phyloP scores from a whole-genome alignment of 2,797 vertebrate species.

The Somateria mollissima region DNA sequence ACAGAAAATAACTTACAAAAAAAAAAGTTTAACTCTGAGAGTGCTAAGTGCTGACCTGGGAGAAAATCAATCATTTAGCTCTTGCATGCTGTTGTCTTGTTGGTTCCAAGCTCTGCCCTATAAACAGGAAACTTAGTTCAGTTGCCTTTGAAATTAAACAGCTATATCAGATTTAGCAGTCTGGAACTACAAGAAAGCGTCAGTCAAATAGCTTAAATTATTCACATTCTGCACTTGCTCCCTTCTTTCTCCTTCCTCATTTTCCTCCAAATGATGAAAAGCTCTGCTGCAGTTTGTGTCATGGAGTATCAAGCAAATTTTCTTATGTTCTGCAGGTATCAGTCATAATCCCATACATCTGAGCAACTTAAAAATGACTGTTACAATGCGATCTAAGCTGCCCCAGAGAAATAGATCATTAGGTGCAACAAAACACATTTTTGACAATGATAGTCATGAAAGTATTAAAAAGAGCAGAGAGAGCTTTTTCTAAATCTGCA shows the following conservation, averaged over 20 bases:
- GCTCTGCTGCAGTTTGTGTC: background rate
- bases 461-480: background rate
- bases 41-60: slow-evolving; percentile 10
- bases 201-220: slow-evolving; percentile 53
- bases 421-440: background rate
- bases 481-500: background rate
- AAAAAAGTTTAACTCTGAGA: background rate
- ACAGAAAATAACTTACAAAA: background rate
- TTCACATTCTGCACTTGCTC: slow-evolving; percentile 41
- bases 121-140: slow-evolving; percentile 2
- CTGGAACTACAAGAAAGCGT: slow-evolving; percentile 42
- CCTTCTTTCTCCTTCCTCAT: background rate
- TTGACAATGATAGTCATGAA: background rate
- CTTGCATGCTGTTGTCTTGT: background rate
- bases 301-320: background rate
- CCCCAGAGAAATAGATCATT: background rate
- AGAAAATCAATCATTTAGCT: slow-evolving; percentile 34
- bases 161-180: slow-evolving; percentile 49
- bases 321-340: background rate
- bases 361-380: background rate
- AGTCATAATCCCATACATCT: background rate
- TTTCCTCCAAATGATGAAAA: slow-evolving; percentile 41
- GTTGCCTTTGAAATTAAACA: slow-evolving; percentile 66
- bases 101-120: slow-evolving; percentile 5
- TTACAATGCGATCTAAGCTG: background rate